Base-by-base conservation (phyloP, 2,113 vertebrate species). In the Nothobranchius furzeri region DNA sequence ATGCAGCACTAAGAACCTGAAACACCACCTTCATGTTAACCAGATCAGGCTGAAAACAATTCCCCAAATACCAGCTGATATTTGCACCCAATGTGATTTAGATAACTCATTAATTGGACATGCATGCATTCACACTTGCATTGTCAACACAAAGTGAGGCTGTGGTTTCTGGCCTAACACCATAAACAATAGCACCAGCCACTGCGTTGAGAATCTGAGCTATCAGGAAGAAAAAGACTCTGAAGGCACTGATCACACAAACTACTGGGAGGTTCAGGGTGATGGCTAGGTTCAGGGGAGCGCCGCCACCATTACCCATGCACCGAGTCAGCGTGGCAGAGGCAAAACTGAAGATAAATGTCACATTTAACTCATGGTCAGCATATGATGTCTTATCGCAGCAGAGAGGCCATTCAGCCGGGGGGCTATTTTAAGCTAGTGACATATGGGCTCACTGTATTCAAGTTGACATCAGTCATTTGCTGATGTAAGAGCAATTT, bases 291-390 rank as follows among this genome's bases (percentile, higher is more conserved):
- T 95, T 95, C 76, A 96, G 88, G 86, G 95, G 94, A 0, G 93
- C 92, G 0, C 94, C 93, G 94, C 20, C 1, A 20, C 20, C 20
- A 20, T 20, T 20, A 58, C 93, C 93, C 78, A 96, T 86, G 0
- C 92, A 93, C 65, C 95, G 93, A 0, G 89, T 90, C 86, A 95
- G 78, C 0, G 94, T 94, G 35, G 92, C 94, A 0, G 96, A 88
- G 30, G 93, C 91, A 60, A 96, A 47, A 20, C 94, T 94, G 3
- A 96, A 97, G n/a, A 93, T 92, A 86, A 97, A 87, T 0, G 93
- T 94, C 57, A 95, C 93, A 76, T 96, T 96, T 68, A 96, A 92
- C 0, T 98, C 96, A 76, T 94, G 92, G 37, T 88, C 60, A 0
- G 0, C 89, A 85, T 68, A 60, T 61, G 83, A 84, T 78, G 63